Base-by-base conservation (phyloP, 1,140 invertebrate genomes). In the Platyscapa corneri region DNA sequence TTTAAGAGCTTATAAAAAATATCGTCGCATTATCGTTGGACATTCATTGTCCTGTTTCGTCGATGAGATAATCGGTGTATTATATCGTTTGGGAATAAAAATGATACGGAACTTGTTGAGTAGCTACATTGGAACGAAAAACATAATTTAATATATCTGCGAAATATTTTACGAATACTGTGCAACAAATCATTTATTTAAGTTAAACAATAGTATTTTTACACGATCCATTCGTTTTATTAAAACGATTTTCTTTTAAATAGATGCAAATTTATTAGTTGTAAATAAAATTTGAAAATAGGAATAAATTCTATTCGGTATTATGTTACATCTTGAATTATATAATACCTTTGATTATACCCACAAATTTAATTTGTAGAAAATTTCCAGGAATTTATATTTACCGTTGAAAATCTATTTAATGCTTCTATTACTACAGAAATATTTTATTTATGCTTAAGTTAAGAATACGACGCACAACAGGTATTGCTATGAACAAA, bases 381-480 rank as follows among this genome's bases (percentile, higher is more conserved):
- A 70, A 70, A 23, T 37, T 23, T 30, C 30, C 30, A 3, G 16
- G 34, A 70, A 70, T 70, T 70, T 37, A 39, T 37, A 70, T 27
- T 60, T 70, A 70, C 67, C 67, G 34, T 70, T 34, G 37, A 70
- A 34, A 37, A 70, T 39, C 67, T 70, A 70, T 70, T 20, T 70
- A 70, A 5, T 70, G 14, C 1, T 37, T 70, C 16, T 37, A 12
- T 3, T 37, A 70, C 12, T 2, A 23, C 30, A 39, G 32, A 34
- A 70, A 70, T 39, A 70, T 37, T 37, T 37, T 37, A 70, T 34
- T 70, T 70, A 34, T 70, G 20, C 16, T 70, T 20, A 70, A 70
- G 3, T 7, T 23, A 70, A 39, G 34, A 70, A 1, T 37, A 37
- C 23, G 30, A 37, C 18, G 20, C 3, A 32, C 32, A 37, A 70